Conservation (phyloP, 2,113 vertebrate genomes). For the Malurus melanocephalus region DNA sequence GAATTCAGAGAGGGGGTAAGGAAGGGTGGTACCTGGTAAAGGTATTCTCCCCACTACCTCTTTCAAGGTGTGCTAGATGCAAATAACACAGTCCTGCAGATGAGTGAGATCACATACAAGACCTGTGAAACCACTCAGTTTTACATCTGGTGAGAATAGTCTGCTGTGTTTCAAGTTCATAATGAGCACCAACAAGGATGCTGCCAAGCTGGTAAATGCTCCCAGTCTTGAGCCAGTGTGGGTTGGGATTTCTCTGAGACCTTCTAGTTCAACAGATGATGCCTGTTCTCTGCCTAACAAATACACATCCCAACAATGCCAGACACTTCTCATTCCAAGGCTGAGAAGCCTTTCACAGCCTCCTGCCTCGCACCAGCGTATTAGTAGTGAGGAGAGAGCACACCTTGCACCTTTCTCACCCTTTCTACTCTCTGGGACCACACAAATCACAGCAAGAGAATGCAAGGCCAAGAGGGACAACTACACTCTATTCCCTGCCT, state of each 20-base stretch:
- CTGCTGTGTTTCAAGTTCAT: neutral
- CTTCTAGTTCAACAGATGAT: too few relatives aligned
- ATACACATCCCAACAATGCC: neutral
- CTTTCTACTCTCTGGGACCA: neutral
- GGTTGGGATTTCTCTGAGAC: neutral
- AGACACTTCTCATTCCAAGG: neutral
- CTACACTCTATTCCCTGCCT: neutral
- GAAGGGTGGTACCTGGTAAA: neutral
- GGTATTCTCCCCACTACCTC: neutral
- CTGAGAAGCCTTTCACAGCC: neutral
- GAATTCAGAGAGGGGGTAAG: neutral
- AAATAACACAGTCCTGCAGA: neutral
- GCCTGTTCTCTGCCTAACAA: neutral
- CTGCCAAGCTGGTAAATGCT: neutral
- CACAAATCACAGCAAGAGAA: neutral
- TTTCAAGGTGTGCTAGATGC: neutral
- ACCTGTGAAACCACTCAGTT: neutral
- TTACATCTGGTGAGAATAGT: neutral
- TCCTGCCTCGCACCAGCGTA: neutral
- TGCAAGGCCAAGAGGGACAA: neutral
- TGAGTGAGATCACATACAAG: neutral
- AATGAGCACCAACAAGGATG: neutral
- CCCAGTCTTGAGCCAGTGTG: accelerated
- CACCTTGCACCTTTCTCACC: neutral
- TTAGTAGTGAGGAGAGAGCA: neutral